Evolutionary conservation across 2,888 invertebrate species (phyloP), one percentile per base, ranked within the genome.

Genomic region (Drosophila mercatorum): DNA sequence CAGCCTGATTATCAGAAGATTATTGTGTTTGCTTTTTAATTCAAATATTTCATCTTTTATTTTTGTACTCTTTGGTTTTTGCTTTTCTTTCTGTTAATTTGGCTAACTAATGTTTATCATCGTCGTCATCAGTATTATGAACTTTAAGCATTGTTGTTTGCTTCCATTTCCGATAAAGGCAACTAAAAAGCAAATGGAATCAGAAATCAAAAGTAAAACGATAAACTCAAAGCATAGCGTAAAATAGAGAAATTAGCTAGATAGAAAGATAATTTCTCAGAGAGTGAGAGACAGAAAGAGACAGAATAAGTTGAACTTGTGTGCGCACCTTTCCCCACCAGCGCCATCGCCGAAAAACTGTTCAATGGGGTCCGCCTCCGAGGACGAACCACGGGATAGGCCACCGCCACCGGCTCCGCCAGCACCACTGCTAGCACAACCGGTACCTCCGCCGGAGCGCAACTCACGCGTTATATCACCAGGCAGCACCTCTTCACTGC

Each of bases 401-500:
- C 89, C 91, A 88, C 95, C 91, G 87, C 94, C 49, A 43, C 94
- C 66, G 68, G 41, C 43, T n/a, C 57, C 38, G 55, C 51, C 34
- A 51, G 60, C 81, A 57, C 59, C 80, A 36, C 47, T 60, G 43
- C 71, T 65, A 43, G 47, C 73, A 77, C 80, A 75, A 52, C 80
- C 80, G 61, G 74, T 59, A 61, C 74, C 79, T 63, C 78, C 88
- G 71, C 58, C 80, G 38, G 68, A 75, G 91, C 94, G 93, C 91
- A 93, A 89, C 93, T 97, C 97, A 22, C 84, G 89, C 72, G 87
- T 87, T 60, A 85, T 85, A 85, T 85, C 84, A 90, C 97, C 96
- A 83, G 98, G 98, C 91, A 96, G 95, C 92, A 99, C 97, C 94
- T 99, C 99, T 94, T 99, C 99, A 93, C 98, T 98, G 94, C 99